Evolutionary conservation across 2,888 invertebrate species (phyloP).

Genomic region (Abscondita cerata): DNA sequence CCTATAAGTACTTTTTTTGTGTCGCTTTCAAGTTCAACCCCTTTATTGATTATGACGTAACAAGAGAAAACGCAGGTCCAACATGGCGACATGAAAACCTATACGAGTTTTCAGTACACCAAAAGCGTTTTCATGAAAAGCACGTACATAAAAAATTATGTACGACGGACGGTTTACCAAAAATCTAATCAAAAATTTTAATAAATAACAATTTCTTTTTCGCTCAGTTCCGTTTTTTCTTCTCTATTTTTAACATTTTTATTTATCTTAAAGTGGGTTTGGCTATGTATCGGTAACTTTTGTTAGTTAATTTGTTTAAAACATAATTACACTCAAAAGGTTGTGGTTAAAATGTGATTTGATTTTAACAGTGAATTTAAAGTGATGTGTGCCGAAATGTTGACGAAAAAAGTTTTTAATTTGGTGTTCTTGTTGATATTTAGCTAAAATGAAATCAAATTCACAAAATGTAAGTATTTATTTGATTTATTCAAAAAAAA

Average conservation of each 20-base stretch:
- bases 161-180: slow-evolving; percentile 20
- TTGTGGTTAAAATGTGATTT: slow-evolving; percentile 26
- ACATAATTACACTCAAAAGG: not conserved
- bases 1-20: slow-evolving; percentile 12
- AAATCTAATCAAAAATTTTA: slow-evolving; percentile 3
- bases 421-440: slow-evolving; percentile 19
- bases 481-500: not conserved
- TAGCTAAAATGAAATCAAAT: slow-evolving; percentile 31
- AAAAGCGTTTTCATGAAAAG: slow-evolving; percentile 35
- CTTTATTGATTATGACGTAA: slow-evolving; percentile 58
- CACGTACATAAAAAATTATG: slow-evolving; percentile 24
- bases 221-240: slow-evolving; percentile 1
- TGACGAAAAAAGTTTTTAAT: slow-evolving; percentile 12
- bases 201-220: slow-evolving; percentile 12
- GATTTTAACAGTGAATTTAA: slow-evolving; percentile 18
- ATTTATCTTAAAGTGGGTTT: slow-evolving; percentile 32
- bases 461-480: slow-evolving; percentile 29
- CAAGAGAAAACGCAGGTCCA: slow-evolving; percentile 53
- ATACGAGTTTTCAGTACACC: slow-evolving; percentile 47
- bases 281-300: slow-evolving; percentile 19
- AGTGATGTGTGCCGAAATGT: slow-evolving; percentile 24
- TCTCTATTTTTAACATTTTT: slow-evolving; percentile 18
- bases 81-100: slow-evolving; percentile 51
- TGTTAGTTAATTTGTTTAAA: not conserved
- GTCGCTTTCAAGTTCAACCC: slow-evolving; percentile 36